A percentile compares a stretch with the other conserved stretches of the same genome.
phyloP scores from a whole-genome alignment of 2,797 vertebrate species.

The Valencia hispanica region DNA sequence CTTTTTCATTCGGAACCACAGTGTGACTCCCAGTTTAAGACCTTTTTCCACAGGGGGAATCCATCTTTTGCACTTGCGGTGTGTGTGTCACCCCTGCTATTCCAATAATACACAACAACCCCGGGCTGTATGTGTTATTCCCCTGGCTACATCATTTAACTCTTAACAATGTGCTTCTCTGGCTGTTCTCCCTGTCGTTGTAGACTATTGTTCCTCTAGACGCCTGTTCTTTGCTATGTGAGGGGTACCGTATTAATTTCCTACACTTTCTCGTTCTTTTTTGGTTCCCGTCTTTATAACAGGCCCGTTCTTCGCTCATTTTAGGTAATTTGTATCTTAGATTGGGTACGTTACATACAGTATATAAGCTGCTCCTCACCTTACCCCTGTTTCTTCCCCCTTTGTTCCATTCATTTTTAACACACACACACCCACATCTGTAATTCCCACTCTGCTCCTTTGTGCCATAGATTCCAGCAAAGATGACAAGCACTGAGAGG shows the following conservation, averaged over 20 bases:
- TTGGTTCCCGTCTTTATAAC: conserved; percentile 39
- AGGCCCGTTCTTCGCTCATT: conserved; percentile 54
- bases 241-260: conserved; percentile 37
- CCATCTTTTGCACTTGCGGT: conserved; percentile 60
- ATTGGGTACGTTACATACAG: not conserved
- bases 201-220: conserved; percentile 25
- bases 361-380: conserved; percentile 26
- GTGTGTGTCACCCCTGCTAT: conserved; percentile 58
- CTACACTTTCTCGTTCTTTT: conserved; percentile 22
- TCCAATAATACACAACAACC: conserved; percentile 66
- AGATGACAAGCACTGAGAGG: conserved; percentile 76
- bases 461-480: conserved; percentile 51
- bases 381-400: conserved; percentile 14
- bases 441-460: conserved; percentile 52
- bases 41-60: conserved; percentile 70
- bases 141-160: conserved; percentile 65
- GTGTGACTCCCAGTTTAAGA: conserved; percentile 62
- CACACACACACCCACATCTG: conserved; percentile 27
- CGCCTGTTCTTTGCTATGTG: conserved; percentile 32
- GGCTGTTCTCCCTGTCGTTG: conserved; percentile 40
- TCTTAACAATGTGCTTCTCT: conserved; percentile 50
- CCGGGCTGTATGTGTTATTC: conserved; percentile 61
- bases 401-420: conserved; percentile 14
- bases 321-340: not conserved
- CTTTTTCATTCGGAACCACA: conserved; percentile 38